A percentile compares a stretch with the other conserved stretches of the same genome.
These are phyloP conservation scores for Ectemnius continuus DNA, from an alignment of 2,888 invertebrate species.

Conservation along the genomic window DNA sequence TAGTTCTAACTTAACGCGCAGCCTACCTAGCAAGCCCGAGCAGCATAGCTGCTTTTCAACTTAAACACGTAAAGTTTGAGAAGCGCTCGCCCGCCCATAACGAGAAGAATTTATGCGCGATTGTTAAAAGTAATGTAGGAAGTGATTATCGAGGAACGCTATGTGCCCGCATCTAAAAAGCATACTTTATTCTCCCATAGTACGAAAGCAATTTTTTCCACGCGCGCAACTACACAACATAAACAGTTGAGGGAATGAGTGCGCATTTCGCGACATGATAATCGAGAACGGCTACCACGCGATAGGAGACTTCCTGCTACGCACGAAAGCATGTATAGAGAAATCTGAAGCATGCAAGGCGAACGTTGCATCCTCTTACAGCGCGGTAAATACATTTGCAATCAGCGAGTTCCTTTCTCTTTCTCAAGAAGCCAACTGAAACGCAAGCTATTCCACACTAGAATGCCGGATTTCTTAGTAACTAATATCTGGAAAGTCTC, in stretches of 20 bases:
- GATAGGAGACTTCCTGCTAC: constrained; percentile 6
- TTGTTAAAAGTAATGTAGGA: too few relatives aligned
- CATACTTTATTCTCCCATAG: not conserved
- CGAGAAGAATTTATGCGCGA: too few relatives aligned
- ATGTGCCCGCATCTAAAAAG: too few relatives aligned
- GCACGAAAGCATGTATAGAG: not conserved
- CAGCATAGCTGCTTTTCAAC: too few relatives aligned
- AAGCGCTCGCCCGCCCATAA: too few relatives aligned
- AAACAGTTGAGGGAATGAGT: constrained; percentile 3
- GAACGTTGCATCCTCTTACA: not conserved
- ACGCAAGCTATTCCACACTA: not conserved
- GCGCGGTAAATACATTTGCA: not conserved
- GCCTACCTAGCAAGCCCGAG: too few relatives aligned
- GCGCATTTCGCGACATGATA: not conserved
- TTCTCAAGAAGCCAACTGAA: not conserved
- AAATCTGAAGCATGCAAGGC: not conserved
- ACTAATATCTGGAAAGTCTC: constrained; percentile 23
- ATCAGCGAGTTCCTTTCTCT: not conserved
- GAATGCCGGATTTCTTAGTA: not conserved
- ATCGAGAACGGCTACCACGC: not conserved
- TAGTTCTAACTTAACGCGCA: too few relatives aligned
- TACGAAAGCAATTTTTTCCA: constrained; percentile 4
- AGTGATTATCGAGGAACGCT: too few relatives aligned
- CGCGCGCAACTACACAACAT: not conserved
- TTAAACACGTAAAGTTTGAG: too few relatives aligned